A percentile compares a stretch with the other conserved stretches of the same genome.
Conservation (phyloP, 2,888 invertebrate genomes). For the Ptilodon capucinus region DNA sequence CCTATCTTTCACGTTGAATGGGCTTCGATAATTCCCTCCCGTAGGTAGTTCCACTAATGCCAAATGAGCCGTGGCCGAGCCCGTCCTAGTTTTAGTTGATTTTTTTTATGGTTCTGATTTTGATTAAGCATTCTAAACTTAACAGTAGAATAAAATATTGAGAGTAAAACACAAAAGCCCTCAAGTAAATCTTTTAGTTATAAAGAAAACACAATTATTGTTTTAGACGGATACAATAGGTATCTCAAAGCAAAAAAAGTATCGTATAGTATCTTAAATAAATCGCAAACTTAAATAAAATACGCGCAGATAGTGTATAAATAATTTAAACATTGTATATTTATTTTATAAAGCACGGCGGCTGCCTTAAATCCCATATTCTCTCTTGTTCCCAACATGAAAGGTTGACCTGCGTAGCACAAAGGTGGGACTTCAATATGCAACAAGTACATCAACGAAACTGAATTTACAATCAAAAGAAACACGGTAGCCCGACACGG, state of each 20-base stretch:
- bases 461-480: constrained; percentile 75
- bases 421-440: constrained; percentile 46
- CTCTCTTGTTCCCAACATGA: constrained; percentile 10
- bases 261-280: too few relatives aligned
- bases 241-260: constrained; percentile 4
- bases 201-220: constrained; percentile 20
- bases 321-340: neutral
- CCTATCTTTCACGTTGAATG: neutral
- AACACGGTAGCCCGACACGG: constrained; percentile 52
- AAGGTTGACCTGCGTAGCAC: constrained; percentile 19
- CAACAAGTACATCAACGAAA: constrained; percentile 64
- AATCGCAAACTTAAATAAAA: too few relatives aligned
- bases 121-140: constrained; percentile 40
- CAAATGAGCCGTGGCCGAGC: constrained; percentile 19
- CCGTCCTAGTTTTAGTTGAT: constrained; percentile 14
- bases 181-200: constrained; percentile 5
- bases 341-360: neutral
- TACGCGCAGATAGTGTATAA: too few relatives aligned
- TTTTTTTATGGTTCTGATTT: constrained; percentile 28
- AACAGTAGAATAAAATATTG: constrained; percentile 35
- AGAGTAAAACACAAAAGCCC: constrained; percentile 27
- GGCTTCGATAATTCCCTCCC: constrained; percentile 9
- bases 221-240: constrained; percentile 8
- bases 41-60: constrained; percentile 14
- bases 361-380: neutral